phyloP scores from a whole-genome alignment of 2,888 invertebrate species.

The Dicyrtoma fusca region DNA sequence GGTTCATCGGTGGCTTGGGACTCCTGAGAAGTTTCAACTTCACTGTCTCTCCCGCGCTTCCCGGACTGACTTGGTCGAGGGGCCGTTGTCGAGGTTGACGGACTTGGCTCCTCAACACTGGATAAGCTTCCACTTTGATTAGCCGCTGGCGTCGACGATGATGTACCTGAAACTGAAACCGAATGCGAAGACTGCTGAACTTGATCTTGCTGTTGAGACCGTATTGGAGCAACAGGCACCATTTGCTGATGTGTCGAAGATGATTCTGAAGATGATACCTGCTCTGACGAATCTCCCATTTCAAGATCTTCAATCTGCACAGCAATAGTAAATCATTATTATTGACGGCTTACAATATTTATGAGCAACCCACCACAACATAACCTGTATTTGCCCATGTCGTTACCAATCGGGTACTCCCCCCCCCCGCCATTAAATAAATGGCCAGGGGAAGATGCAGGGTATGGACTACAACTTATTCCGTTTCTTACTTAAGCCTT shows the following conservation, averaged over 20 bases:
- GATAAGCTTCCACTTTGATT: slow-evolving; percentile 20
- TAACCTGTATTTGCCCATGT: no score
- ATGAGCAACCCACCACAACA: no score
- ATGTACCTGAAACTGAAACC: slow-evolving; percentile 22
- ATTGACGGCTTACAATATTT: no score
- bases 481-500: no score
- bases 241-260: slow-evolving; percentile 48
- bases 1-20: slow-evolving; percentile 44
- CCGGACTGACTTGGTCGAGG: slow-evolving; percentile 57
- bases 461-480: no score
- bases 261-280: slow-evolving; percentile 54
- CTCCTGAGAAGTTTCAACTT: slow-evolving; percentile 48
- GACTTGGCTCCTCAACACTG: slow-evolving; percentile 61
- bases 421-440: no score
- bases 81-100: slow-evolving; percentile 68
- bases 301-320: slow-evolving; percentile 47
- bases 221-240: slow-evolving; percentile 50
- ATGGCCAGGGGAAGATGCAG: no score
- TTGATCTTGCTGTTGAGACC: slow-evolving; percentile 45
- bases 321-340: no score
- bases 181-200: slow-evolving; percentile 43
- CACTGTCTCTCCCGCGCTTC: slow-evolving; percentile 43
- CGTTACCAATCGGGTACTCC: no score
- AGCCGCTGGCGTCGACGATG: background rate
- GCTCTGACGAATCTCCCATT: slow-evolving; percentile 56